A percentile compares a stretch with the other conserved stretches of the same genome.
Conservation (phyloP, 2,888 invertebrate species). For the Morpho helenor region DNA sequence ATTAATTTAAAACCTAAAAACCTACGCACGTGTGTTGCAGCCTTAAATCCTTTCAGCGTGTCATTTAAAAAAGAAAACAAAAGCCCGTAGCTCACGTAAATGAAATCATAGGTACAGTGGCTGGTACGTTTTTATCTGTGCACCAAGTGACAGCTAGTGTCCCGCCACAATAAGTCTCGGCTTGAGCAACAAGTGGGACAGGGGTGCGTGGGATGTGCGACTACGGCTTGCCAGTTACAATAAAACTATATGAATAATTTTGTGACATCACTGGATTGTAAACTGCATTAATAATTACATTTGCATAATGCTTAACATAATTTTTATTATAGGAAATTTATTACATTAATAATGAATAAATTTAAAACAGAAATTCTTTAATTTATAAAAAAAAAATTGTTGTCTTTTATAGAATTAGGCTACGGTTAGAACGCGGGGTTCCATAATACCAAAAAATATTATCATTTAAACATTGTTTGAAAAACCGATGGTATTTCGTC, state of each 20-base stretch:
- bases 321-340: too few relatives aligned
- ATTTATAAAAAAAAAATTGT: too few relatives aligned
- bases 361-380: too few relatives aligned
- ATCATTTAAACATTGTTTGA: too few relatives aligned
- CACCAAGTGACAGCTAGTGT: constrained; percentile 19
- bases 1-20: too few relatives aligned
- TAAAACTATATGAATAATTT: background rate
- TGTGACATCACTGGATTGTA: background rate
- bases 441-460: too few relatives aligned
- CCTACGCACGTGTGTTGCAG: background rate
- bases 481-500: too few relatives aligned
- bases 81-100: constrained; percentile 13
- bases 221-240: constrained; percentile 19
- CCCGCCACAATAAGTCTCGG: constrained; percentile 28
- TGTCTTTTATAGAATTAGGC: too few relatives aligned
- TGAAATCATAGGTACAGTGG: constrained; percentile 3
- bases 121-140: constrained; percentile 25
- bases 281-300: too few relatives aligned
- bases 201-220: constrained; percentile 52
- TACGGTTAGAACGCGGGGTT: too few relatives aligned
- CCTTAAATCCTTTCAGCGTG: constrained; percentile 1
- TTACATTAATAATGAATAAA: too few relatives aligned
- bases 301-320: too few relatives aligned
- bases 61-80: constrained; percentile 16
- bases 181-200: constrained; percentile 53